A percentile compares a stretch with the other conserved stretches of the same genome.
Evolutionary conservation across 2,888 invertebrate genomes (phyloP).

Genomic region (Lutraria lutraria): DNA sequence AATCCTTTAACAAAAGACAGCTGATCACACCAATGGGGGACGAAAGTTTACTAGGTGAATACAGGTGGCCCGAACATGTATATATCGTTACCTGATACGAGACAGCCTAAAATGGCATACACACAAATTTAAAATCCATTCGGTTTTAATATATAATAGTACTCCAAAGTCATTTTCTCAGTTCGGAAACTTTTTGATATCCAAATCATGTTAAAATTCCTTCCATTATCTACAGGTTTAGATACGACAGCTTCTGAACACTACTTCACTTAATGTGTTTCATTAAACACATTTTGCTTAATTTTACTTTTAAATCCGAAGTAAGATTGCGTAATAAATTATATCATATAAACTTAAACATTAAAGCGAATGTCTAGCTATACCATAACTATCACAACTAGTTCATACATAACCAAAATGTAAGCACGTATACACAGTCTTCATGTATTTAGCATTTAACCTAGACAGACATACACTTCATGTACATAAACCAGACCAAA

Average conservation of each 20-base stretch:
- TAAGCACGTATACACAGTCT: conserved; percentile 17
- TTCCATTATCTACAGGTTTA: background rate
- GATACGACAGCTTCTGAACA: background rate
- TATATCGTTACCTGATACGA: conserved; percentile 24
- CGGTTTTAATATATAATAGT: background rate
- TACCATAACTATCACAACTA: background rate
- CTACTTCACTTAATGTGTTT: background rate
- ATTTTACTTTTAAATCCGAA: background rate
- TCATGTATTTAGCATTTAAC: conserved; percentile 39
- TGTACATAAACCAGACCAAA: conserved; percentile 51
- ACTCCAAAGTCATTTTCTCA: background rate
- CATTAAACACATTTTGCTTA: background rate
- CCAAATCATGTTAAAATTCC: background rate
- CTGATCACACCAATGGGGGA: conserved; percentile 5
- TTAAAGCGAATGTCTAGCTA: background rate
- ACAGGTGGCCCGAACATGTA: conserved; percentile 21
- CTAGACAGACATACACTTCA: conserved; percentile 49
- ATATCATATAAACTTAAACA: background rate
- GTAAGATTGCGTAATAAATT: background rate
- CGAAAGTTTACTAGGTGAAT: conserved; percentile 37
- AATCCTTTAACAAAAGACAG: background rate
- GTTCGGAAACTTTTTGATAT: background rate
- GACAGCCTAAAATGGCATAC: background rate
- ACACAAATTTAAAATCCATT: background rate
- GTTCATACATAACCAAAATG: conserved; percentile 10